These are phyloP conservation scores for Mamestra configurata DNA, from an alignment of 1,140 invertebrate genomes.

Conservation along the genomic window DNA sequence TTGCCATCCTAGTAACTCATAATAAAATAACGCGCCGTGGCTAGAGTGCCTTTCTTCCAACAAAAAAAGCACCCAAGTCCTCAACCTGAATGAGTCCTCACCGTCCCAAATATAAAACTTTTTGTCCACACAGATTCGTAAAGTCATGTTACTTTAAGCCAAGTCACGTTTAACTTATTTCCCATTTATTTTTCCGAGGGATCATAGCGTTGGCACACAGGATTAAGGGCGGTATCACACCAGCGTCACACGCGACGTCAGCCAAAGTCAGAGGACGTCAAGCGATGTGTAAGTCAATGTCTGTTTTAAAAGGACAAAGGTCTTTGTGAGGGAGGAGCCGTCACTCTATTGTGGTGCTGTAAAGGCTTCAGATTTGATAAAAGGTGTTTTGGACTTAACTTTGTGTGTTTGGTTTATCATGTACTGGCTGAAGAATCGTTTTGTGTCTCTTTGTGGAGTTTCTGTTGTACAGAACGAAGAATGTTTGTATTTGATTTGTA, in stretches of 20 bases:
- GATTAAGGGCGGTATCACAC: conserved; percentile 24
- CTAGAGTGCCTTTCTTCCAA: background rate
- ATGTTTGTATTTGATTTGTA: no score
- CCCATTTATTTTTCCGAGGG: conserved; percentile 32
- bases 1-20: no score
- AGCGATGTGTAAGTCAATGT: conserved; percentile 13
- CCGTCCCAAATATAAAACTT: conserved; percentile 5
- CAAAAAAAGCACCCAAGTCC: background rate
- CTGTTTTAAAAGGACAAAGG: conserved; percentile 24
- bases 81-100: background rate
- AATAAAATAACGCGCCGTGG: no score
- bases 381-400: conserved; percentile 16
- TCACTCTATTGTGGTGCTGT: conserved; percentile 1
- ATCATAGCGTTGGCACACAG: conserved; percentile 5
- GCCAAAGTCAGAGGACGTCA: background rate
- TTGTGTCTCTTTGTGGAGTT: background rate
- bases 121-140: conserved; percentile 30
- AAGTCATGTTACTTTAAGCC: conserved; percentile 28
- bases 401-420: conserved; percentile 4
- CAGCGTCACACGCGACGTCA: conserved; percentile 13
- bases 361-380: conserved; percentile 2
- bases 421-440: background rate
- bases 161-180: conserved; percentile 32
- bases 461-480: background rate
- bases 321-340: background rate